A percentile compares a stretch with the other conserved stretches of the same genome.
Conservation (phyloP, 2,113 vertebrate species). For the Equus quagga region DNA sequence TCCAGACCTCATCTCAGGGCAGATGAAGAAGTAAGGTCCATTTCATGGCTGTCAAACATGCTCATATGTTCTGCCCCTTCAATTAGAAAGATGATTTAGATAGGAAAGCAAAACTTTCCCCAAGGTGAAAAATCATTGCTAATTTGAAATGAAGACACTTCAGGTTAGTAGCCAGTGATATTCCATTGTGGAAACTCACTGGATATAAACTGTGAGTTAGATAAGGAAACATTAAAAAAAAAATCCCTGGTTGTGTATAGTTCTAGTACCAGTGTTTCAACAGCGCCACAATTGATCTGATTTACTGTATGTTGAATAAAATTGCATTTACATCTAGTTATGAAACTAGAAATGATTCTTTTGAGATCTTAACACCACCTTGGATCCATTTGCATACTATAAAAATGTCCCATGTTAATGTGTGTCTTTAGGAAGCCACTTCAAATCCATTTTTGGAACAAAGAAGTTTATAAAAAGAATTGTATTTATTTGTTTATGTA, state of each 20-base stretch:
- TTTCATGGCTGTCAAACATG: neutral
- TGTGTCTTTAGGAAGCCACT: neutral
- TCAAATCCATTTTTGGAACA: neutral
- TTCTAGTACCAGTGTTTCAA: neutral
- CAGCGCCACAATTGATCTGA: neutral
- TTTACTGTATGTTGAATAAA: conserved; percentile 12
- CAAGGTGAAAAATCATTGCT: neutral
- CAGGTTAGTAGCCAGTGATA: neutral
- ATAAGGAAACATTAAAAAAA: neutral
- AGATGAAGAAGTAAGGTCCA: neutral
- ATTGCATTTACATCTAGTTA: neutral
- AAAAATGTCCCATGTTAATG: neutral
- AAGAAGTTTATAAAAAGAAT: neutral
- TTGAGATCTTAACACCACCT: neutral
- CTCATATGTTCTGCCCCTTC: neutral
- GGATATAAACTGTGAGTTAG: neutral
- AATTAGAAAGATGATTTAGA: neutral
- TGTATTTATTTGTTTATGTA: neutral
- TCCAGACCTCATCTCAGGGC: neutral
- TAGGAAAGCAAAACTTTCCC: neutral
- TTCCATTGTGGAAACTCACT: neutral
- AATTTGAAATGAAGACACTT: neutral
- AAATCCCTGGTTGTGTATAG: neutral
- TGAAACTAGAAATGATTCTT: neutral
- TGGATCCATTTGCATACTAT: neutral